Conservation (phyloP, 2,888 invertebrate species). For the Lymantria monacha region DNA sequence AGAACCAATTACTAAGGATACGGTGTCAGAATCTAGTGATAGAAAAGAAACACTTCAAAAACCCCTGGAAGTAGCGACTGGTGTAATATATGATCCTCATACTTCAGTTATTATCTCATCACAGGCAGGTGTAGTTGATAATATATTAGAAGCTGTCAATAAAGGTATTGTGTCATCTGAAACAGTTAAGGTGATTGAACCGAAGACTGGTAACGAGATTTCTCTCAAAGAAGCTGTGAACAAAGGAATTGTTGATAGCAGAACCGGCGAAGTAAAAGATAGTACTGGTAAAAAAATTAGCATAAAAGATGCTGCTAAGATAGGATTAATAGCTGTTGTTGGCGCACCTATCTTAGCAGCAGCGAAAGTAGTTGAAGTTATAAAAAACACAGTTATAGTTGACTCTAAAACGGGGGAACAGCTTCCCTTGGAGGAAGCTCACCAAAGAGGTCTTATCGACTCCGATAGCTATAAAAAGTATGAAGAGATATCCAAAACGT, state of each 20-base stretch:
- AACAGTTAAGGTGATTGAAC: constrained; percentile 86
- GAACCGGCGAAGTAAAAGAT: constrained; percentile 86
- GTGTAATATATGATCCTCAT: constrained; percentile 88
- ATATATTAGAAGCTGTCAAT: constrained; percentile 87
- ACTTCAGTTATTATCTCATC: constrained; percentile 86
- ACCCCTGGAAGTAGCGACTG: constrained; percentile 84
- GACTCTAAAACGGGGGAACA: constrained; percentile 89
- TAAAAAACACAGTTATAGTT: constrained; percentile 81
- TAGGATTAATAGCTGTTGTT: constrained; percentile 87
- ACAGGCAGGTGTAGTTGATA: constrained; percentile 83
- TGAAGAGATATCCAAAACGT: constrained; percentile 32
- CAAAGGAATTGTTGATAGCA: constrained; percentile 88
- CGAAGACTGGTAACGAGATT: constrained; percentile 85
- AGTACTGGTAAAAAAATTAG: constrained; percentile 85
- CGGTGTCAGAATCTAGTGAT: not conserved
- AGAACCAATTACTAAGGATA: constrained; percentile 6
- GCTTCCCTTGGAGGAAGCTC: constrained; percentile 87
- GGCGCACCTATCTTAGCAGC: constrained; percentile 89
- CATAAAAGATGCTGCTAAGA: constrained; percentile 88
- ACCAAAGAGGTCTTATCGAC: constrained; percentile 85
- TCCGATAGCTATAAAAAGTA: constrained; percentile 53
- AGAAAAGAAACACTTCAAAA: not conserved
- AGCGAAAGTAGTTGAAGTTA: constrained; percentile 84
- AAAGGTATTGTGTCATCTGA: constrained; percentile 87
- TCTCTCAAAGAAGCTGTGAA: constrained; percentile 89